A percentile compares a stretch with the other conserved stretches of the same genome.
These are phyloP conservation scores for Cosmia pyralina DNA, from an alignment of 2,888 invertebrate species.

Conservation along the genomic window DNA sequence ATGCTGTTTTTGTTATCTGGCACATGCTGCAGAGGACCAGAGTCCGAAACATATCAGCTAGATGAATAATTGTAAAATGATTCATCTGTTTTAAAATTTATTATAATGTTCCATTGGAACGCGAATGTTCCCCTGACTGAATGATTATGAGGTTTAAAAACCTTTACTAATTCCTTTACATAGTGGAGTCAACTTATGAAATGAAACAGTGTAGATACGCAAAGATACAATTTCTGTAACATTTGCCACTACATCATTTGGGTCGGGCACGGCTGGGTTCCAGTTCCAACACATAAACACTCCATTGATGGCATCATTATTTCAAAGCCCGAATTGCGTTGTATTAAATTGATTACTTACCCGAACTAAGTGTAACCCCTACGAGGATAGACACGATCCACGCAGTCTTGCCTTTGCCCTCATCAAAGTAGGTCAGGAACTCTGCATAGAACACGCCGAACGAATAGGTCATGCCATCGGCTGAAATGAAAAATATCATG, in stretches of 20 bases:
- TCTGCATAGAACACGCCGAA: constrained; percentile 98
- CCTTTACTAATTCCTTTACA: not conserved
- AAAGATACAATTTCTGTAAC: not conserved
- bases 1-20: constrained; percentile 47
- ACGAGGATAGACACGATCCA: constrained; percentile 98
- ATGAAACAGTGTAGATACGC: constrained; percentile 5
- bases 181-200: constrained; percentile 4
- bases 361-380: constrained; percentile 98
- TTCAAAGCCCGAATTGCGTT: constrained; percentile 24
- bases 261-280: constrained; percentile 25
- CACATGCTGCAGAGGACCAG: constrained; percentile 30
- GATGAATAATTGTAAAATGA: constrained; percentile 38
- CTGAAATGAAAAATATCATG: constrained; percentile 89
- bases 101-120: constrained; percentile 11
- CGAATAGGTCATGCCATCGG: constrained; percentile 99
- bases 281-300: constrained; percentile 9
- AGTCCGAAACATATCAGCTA: constrained; percentile 43
- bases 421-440: constrained; percentile 95
- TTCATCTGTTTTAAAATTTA: constrained; percentile 26
- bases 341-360: constrained; percentile 92
- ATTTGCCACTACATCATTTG: constrained; percentile 19
- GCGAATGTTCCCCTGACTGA: not conserved
- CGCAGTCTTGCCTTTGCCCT: constrained; percentile 96
- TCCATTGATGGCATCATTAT: constrained; percentile 28
- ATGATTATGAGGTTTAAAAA: not conserved